Evolutionary conservation across 2,888 invertebrate species (phyloP), one percentile per base, ranked within the genome.

Genomic region (Achlya flavicornis): DNA sequence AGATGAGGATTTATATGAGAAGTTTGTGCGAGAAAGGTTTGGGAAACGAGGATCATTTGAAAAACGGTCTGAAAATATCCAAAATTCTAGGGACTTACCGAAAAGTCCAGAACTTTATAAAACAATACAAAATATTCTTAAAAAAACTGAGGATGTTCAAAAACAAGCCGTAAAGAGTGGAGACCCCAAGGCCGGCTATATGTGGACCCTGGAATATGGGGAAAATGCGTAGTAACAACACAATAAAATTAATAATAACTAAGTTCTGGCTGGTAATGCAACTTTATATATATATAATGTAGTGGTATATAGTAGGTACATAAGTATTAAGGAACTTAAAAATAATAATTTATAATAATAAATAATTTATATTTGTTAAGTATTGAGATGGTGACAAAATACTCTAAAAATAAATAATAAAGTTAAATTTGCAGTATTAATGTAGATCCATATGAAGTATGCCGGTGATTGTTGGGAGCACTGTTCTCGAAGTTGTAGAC

Each of bases 201-300:
- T 90, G 83, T 95, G 95, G 94, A 91, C 93, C 14, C 80, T 94
- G 57, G 93, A 94, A 80, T 95, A 95, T 78, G 90, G 89, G 63
- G 88, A 91, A 76, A 93, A 94, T 16, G 66, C 86, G 62, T 87
- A 87, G 74, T 64, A 60, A 19, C 2, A 19, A 11, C 46, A 46
- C 0, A 10, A 12, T 41, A 26, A 26, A 26, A 10, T 11, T 38
- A 11, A 11, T 10, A 19, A 8, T 19, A 19, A 41, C 41, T 26
- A 43, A 41, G 43, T 26, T 26, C 8, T 41, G 26, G 8, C 41
- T 41, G 60, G 41, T 35, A 35, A 33, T 3, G 4, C 4, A 57
- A 26, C 32, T 58, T 58, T 59, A 59, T 38, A 41, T 16, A n/a
- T n/a, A n/a, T 59, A 35, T 14, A 7, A 33, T 57, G 12, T 4